Evolutionary conservation across 2,113 vertebrate genomes (phyloP).

Genomic region (Ranitomeya imitator): DNA sequence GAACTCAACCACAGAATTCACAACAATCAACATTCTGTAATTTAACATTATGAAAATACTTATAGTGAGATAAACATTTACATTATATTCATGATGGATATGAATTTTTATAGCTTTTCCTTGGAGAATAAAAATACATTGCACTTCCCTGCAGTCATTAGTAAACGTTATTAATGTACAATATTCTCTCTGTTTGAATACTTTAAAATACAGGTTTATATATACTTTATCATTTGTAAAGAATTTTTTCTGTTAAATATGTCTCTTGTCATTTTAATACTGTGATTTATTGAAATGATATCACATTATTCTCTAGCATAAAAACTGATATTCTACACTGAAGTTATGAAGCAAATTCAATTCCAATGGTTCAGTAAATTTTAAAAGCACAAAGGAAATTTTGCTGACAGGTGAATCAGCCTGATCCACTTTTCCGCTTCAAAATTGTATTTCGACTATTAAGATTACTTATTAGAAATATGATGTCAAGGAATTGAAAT

Average conservation of each 20-base stretch:
- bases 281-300: constrained; percentile 43
- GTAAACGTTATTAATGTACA: not conserved
- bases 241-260: not conserved
- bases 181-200: not conserved
- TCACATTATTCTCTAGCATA: constrained; percentile 14
- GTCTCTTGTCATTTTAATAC: constrained; percentile 16
- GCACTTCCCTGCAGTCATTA: not conserved
- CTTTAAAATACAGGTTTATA: not conserved
- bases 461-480: constrained; percentile 35
- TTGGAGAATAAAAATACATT: no score
- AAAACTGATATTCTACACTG: constrained; percentile 3
- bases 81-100: no score
- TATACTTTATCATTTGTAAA: not conserved
- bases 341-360: constrained; percentile 29
- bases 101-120: no score
- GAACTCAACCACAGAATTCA: no score
- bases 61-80: no score
- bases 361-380: constrained; percentile 48
- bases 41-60: no score
- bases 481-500: constrained; percentile 22
- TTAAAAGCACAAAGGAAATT: constrained; percentile 16
- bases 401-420: constrained; percentile 38
- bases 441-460: constrained; percentile 43
- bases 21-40: no score
- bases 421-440: constrained; percentile 42